These are phyloP conservation scores for Tachystola acroxantha DNA, from an alignment of 2,888 invertebrate species.

Conservation along the genomic window DNA sequence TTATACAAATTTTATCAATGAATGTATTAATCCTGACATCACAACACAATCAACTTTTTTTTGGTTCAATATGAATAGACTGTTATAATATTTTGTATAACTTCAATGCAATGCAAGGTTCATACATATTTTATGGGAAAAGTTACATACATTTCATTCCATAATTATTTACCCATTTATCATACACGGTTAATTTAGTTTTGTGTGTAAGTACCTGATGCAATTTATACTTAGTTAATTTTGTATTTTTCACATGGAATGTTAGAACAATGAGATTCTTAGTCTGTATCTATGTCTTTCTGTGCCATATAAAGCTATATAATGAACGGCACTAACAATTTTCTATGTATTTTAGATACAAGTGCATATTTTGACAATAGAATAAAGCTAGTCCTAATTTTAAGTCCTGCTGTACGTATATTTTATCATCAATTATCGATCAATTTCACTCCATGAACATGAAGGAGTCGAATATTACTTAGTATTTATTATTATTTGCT, in stretches of 20 bases:
- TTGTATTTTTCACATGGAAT: slow-evolving; percentile 40
- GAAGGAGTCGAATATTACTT: background rate
- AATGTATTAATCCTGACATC: background rate
- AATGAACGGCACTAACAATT: slow-evolving; percentile 34
- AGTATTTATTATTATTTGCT: slow-evolving; percentile 17
- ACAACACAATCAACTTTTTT: background rate
- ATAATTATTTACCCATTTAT: slow-evolving; percentile 34
- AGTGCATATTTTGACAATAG: slow-evolving; percentile 31
- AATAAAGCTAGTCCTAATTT: slow-evolving; percentile 49
- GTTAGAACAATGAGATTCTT: slow-evolving; percentile 25
- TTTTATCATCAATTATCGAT: slow-evolving; percentile 10
- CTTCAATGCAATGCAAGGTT: slow-evolving; percentile 5
- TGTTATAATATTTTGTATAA: too few relatives aligned
- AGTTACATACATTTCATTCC: slow-evolving; percentile 40
- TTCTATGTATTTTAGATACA: slow-evolving; percentile 24
- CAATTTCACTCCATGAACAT: background rate
- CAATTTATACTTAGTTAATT: slow-evolving; percentile 29
- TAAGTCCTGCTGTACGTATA: slow-evolving; percentile 30
- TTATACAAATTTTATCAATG: background rate
- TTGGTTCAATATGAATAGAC: background rate
- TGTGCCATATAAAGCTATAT: slow-evolving; percentile 47
- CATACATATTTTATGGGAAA: slow-evolving; percentile 5
- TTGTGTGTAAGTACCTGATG: slow-evolving; percentile 60
- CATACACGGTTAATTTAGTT: slow-evolving; percentile 41
- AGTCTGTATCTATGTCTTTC: slow-evolving; percentile 30